A percentile compares a stretch with the other conserved stretches of the same genome.
Conservation (phyloP, 1,140 invertebrate species). For the Camponotus floridanus region DNA sequence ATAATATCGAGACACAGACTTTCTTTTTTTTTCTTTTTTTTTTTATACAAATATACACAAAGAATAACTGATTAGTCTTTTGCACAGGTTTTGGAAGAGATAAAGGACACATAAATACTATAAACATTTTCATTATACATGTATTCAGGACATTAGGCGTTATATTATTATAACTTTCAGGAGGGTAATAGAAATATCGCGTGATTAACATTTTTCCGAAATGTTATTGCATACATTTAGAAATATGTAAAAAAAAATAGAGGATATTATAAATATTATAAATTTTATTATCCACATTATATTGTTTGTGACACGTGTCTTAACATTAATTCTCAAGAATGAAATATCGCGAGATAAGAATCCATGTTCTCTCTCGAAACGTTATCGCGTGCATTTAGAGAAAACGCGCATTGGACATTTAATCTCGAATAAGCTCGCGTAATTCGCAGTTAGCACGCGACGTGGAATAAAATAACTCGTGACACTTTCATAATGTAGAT, state of each 20-base stretch:
- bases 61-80: conserved; percentile 9
- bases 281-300: background rate
- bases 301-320: background rate
- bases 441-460: conserved; percentile 54
- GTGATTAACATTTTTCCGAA: background rate
- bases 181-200: conserved; percentile 33
- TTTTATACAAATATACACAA: background rate
- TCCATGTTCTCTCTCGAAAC: background rate
- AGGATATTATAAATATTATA: background rate
- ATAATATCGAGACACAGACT: too few relatives aligned
- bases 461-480: conserved; percentile 42
- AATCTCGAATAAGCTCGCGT: conserved; percentile 20
- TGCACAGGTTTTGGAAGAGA: too few relatives aligned
- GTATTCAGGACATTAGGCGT: background rate
- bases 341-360: conserved; percentile 34
- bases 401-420: conserved; percentile 40
- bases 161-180: background rate
- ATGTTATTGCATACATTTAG: conserved; percentile 42
- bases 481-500: conserved; percentile 55
- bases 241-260: background rate
- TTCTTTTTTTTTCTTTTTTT: background rate
- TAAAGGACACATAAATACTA: background rate
- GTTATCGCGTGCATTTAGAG: conserved; percentile 49
- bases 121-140: background rate
- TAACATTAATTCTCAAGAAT: background rate